Percentiles rank a stretch among this genome's conserved stretches.
Conservation (phyloP, 2,888 invertebrate genomes). For the Archips xylosteana region DNA sequence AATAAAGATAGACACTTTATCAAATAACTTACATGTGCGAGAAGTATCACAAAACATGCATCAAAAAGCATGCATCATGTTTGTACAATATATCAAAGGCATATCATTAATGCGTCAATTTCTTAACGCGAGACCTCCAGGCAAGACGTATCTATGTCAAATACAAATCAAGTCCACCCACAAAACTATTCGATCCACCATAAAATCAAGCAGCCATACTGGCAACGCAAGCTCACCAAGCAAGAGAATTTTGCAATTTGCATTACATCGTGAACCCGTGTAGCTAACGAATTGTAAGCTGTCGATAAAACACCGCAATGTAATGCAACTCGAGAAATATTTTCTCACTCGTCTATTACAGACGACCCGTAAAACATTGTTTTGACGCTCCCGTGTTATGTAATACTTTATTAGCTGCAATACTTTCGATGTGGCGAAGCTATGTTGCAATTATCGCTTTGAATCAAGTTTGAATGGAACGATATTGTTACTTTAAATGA, state of each 20-base stretch:
- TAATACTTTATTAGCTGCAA: slow-evolving; percentile 25
- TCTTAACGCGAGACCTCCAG: slow-evolving; percentile 16
- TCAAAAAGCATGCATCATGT: background rate
- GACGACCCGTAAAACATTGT: slow-evolving; percentile 46
- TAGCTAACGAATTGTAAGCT: background rate
- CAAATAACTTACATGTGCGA: background rate
- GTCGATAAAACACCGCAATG: background rate
- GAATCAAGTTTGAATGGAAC: slow-evolving; percentile 6
- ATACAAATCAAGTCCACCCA: slow-evolving; percentile 45
- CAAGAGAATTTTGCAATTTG: background rate
- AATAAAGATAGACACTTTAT: background rate
- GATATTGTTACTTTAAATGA: slow-evolving; percentile 2
- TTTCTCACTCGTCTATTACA: background rate
- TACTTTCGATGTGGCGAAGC: slow-evolving; percentile 17
- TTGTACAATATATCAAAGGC: slow-evolving; percentile 1
- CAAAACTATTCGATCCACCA: slow-evolving; percentile 28
- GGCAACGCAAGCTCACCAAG: slow-evolving; percentile 20
- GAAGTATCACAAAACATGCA: slow-evolving; percentile 2
- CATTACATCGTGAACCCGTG: background rate
- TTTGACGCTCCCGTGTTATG: slow-evolving; percentile 43
- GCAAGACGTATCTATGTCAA: slow-evolving; percentile 31
- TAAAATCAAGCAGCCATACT: slow-evolving; percentile 3
- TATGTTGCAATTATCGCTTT: background rate
- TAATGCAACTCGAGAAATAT: background rate
- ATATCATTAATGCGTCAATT: slow-evolving; percentile 10